Base-by-base conservation (phyloP, 2,113 vertebrate genomes). In the Oplegnathus fasciatus region DNA sequence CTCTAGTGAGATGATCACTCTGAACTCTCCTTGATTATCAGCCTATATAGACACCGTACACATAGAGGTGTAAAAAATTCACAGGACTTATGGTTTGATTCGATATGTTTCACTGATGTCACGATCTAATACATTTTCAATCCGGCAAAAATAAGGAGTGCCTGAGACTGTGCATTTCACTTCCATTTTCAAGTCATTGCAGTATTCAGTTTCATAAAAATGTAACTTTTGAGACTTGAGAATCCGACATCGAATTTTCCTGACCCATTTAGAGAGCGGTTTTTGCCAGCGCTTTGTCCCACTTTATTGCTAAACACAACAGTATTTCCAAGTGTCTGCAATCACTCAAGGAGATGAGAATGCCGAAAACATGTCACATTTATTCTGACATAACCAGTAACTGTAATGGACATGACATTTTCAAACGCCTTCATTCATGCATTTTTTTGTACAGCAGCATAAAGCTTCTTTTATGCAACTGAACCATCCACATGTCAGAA, bases 341-440 rank as follows among this genome's bases (percentile, higher is more conserved):
- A 32, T 71, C 61, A 58, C 50, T 58, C 68, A 28, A n/a, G 48
- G 40, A 72, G 68, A 52, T 32, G 57, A 34, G 66, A 70, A 64
- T 50, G 61, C 61, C 78, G 60, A n/a, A 55, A 44, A 72, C 28
- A 48, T 40, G 37, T 42, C 62, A 17, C 62, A 68, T 58, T 82
- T 28, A 64, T 84, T 72, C 60, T 72, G 75, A 72, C 68, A 60
- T n/a, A 78, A 66, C 75, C 32, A 32, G 22, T 11, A 17, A 72
- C 48, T 28, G 26, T 84, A 78, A 73, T 84, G 60, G 68, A 60
- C n/a, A 11, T 84, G 75, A 84, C 67, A 83, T 78, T 72, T 84
- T n/a, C 58, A 65, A 71, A 72, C 50, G 40, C 32, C 48, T 60
- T 57, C 0, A 1, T 55, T 17, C 17, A 2, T 65, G 26, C 28